Percentiles rank a stretch among this genome's conserved stretches.
These are phyloP conservation scores for Venturia canescens DNA, from an alignment of 1,140 invertebrate species.

Conservation along the genomic window DNA sequence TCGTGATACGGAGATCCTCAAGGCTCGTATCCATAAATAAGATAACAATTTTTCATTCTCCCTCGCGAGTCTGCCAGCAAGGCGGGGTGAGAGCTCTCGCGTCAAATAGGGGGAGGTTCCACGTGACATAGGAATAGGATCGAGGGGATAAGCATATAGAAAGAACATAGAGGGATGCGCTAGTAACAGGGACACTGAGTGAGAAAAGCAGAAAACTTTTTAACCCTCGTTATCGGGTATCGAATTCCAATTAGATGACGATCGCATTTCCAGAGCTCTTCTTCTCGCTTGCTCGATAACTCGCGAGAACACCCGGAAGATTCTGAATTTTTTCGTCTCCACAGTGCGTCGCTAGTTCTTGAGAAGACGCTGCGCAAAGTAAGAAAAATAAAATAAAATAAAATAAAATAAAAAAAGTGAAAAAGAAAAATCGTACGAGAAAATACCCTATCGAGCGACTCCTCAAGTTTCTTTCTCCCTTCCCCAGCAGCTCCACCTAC, in stretches of 20 bases:
- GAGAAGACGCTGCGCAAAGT: background rate
- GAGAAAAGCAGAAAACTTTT: conserved; percentile 68
- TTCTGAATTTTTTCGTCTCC: conserved; percentile 16
- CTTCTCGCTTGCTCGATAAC: conserved; percentile 40
- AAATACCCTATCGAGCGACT: conserved; percentile 7
- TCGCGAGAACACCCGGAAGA: conserved; percentile 53
- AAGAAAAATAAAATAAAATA: too few relatives aligned
- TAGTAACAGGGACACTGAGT: conserved; percentile 38
- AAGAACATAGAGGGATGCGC: conserved; percentile 34
- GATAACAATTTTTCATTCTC: conserved; percentile 72
- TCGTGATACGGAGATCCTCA: conserved; percentile 31
- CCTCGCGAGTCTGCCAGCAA: conserved; percentile 40
- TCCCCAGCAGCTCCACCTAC: conserved; percentile 28
- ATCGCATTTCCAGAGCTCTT: conserved; percentile 66
- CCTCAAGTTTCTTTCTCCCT: conserved; percentile 56
- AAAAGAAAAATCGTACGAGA: conserved; percentile 22
- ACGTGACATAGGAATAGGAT: conserved; percentile 25
- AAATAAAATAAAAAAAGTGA: too few relatives aligned
- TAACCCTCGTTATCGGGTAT: conserved; percentile 71
- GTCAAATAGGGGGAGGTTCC: conserved; percentile 46
- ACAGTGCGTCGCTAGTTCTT: conserved; percentile 21
- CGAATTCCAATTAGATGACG: conserved; percentile 75
- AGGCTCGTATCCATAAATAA: conserved; percentile 70
- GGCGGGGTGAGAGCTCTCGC: conserved; percentile 47
- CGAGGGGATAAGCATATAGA: conserved; percentile 9